Evolutionary conservation across 2,888 invertebrate species (phyloP).

Genomic region (Agriotes lineatus): DNA sequence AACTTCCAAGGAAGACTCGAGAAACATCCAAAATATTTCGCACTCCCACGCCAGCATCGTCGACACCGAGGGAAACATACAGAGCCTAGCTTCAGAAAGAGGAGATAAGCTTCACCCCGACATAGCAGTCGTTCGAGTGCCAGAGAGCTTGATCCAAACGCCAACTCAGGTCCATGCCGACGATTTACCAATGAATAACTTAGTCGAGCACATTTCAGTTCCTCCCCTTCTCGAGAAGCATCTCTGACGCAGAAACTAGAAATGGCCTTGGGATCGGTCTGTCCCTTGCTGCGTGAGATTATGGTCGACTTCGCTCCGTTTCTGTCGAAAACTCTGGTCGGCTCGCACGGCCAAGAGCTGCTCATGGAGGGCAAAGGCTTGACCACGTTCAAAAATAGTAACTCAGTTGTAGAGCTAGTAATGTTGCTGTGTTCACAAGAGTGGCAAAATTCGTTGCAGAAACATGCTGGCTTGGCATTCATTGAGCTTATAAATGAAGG

Average conservation of each 20-base stretch:
- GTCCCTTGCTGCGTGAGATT: slow-evolving; percentile 96
- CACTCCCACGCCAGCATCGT: slow-evolving; percentile 70
- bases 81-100: slow-evolving; percentile 66
- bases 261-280: slow-evolving; percentile 95
- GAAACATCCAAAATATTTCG: slow-evolving; percentile 72
- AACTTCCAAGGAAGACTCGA: slow-evolving; percentile 68
- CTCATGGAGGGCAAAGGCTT: slow-evolving; percentile 97
- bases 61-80: slow-evolving; percentile 78
- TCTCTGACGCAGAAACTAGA: slow-evolving; percentile 97
- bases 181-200: slow-evolving; percentile 77
- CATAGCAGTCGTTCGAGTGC: slow-evolving; percentile 79
- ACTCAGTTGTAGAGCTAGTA: slow-evolving; percentile 97
- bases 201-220: slow-evolving; percentile 73
- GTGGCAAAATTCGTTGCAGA: slow-evolving; percentile 99
- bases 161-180: slow-evolving; percentile 74
- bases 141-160: slow-evolving; percentile 64
- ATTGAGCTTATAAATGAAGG: slow-evolving; percentile 99
- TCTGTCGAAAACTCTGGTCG: slow-evolving; percentile 96
- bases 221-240: slow-evolving; percentile 83
- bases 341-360: slow-evolving; percentile 98
- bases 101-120: slow-evolving; percentile 79
- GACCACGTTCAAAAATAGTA: slow-evolving; percentile 96
- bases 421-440: slow-evolving; percentile 99
- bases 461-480: slow-evolving; percentile 99
- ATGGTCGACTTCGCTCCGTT: slow-evolving; percentile 99